Conservation (phyloP, 2,113 vertebrate genomes). For the Coreoperca whiteheadi region DNA sequence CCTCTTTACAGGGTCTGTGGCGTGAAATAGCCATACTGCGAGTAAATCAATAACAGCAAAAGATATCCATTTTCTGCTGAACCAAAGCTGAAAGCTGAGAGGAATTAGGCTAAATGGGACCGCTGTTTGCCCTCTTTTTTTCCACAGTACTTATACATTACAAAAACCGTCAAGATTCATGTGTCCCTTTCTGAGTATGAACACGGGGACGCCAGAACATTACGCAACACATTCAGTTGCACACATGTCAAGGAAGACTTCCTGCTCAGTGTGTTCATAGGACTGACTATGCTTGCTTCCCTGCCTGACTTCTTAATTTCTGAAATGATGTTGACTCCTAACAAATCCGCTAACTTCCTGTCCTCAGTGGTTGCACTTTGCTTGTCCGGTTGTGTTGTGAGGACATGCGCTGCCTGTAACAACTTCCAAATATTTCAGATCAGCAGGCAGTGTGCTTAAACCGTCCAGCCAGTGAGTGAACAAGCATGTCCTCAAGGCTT, state of each 20-base stretch:
- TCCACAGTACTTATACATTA: not conserved
- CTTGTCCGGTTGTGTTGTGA: constrained; percentile 15
- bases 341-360: not conserved
- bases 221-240: constrained; percentile 5
- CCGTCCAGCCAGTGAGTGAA: constrained; percentile 50
- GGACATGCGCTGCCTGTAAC: constrained; percentile 16
- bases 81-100: not conserved
- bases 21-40: not conserved
- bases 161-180: not conserved
- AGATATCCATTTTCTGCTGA: not conserved
- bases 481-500: constrained; percentile 53
- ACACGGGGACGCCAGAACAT: not conserved
- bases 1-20: not conserved
- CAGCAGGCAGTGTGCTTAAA: constrained; percentile 50
- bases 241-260: constrained; percentile 22
- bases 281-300: not conserved
- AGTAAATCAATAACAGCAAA: not conserved
- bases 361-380: constrained; percentile 11
- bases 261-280: not conserved
- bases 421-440: constrained; percentile 54
- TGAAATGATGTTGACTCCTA: constrained; percentile 2
- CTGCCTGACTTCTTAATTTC: not conserved
- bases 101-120: not conserved
- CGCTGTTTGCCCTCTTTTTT: not conserved
- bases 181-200: not conserved